These are phyloP conservation scores for Sebastes trivittatus DNA, from an alignment of 2,797 vertebrate species.

Conservation along the genomic window DNA sequence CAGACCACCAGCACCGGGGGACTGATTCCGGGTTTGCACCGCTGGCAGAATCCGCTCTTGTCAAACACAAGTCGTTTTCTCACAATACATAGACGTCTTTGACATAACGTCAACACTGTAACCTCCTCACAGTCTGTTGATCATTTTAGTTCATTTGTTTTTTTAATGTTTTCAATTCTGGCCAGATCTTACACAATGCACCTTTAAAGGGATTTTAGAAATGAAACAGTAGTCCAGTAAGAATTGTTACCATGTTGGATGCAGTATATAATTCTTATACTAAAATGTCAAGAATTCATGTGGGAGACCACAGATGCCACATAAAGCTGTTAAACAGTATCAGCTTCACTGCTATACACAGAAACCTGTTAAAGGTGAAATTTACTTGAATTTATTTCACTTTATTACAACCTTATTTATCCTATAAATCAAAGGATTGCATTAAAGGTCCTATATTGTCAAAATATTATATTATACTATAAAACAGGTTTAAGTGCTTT, in stretches of 20 bases:
- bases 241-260: neutral
- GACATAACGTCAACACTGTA: too few relatives aligned
- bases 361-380: constrained; percentile 10
- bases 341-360: neutral
- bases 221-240: neutral
- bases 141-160: too few relatives aligned
- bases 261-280: neutral
- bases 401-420: constrained; percentile 11
- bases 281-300: neutral
- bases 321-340: neutral
- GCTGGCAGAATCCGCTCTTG: too few relatives aligned
- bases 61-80: too few relatives aligned
- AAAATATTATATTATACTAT: too few relatives aligned
- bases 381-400: constrained; percentile 23
- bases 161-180: too few relatives aligned
- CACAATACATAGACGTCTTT: too few relatives aligned
- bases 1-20: too few relatives aligned
- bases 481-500: too few relatives aligned
- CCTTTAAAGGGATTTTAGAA: neutral
- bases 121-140: too few relatives aligned
- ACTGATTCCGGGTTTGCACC: too few relatives aligned
- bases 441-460: neutral
- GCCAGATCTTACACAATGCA: too few relatives aligned
- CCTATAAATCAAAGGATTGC: neutral
- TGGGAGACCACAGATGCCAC: neutral